These are phyloP conservation scores for Pegoplata infirma DNA, from an alignment of 2,888 invertebrate genomes.

Conservation along the genomic window DNA sequence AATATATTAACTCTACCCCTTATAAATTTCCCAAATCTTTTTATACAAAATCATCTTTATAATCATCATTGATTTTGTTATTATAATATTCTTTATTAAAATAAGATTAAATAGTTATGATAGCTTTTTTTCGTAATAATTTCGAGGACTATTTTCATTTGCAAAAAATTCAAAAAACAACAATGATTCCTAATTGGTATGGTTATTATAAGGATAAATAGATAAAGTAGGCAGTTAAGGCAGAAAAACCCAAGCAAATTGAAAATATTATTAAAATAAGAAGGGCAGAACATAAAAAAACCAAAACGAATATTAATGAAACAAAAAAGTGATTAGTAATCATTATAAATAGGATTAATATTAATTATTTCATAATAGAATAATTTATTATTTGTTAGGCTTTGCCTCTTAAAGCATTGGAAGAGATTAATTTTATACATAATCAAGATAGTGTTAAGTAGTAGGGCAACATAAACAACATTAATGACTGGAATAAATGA, in stretches of 20 bases:
- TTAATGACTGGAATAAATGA: no score
- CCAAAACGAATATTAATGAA: not conserved
- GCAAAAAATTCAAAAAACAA: not conserved
- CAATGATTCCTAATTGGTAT: not conserved
- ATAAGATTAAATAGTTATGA: not conserved
- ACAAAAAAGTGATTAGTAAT: constrained; percentile 26
- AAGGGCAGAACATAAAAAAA: not conserved
- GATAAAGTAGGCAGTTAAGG: not conserved
- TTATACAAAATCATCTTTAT: not conserved
- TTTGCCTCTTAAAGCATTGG: not conserved
- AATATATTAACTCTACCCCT: not conserved
- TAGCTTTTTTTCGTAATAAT: not conserved
- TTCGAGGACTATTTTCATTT: not conserved
- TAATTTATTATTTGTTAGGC: not conserved
- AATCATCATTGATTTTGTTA: not conserved
- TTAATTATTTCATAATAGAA: constrained; percentile 1
- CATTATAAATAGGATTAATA: constrained; percentile 16
- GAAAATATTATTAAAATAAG: not conserved
- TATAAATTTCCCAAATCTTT: not conserved
- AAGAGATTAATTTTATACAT: not conserved
- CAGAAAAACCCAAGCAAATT: not conserved
- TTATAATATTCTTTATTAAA: not conserved
- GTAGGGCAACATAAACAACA: no score
- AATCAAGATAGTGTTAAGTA: not conserved
- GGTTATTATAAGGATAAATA: not conserved